A percentile compares a stretch with the other conserved stretches of the same genome.
Conservation (phyloP, 2,113 vertebrate species). For the Cololabis saira region DNA sequence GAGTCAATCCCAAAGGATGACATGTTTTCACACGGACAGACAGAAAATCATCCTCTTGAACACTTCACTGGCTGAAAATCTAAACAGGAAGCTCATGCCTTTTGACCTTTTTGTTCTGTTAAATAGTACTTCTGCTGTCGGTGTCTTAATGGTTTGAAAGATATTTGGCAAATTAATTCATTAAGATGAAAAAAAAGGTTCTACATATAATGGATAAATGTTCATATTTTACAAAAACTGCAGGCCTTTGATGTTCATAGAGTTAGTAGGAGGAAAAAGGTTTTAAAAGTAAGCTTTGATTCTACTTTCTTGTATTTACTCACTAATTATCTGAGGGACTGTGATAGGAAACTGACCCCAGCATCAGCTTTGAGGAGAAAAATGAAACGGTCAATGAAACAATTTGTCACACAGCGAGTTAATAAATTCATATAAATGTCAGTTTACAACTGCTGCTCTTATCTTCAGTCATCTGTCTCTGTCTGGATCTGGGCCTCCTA, state of each 20-base stretch:
- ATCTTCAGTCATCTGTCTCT: constrained; percentile 8
- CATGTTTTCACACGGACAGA: background rate
- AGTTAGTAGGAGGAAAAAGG: background rate
- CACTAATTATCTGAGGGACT: background rate
- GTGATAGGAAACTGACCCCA: background rate
- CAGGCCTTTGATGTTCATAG: background rate
- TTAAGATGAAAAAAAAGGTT: background rate
- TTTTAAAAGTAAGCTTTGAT: background rate
- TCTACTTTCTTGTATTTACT: background rate
- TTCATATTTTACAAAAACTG: background rate
- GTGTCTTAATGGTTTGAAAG: background rate
- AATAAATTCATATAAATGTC: constrained; percentile 23
- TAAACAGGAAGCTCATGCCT: constrained; percentile 14
- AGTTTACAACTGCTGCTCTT: constrained; percentile 9
- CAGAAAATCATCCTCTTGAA: background rate
- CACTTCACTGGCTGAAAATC: constrained; percentile 7
- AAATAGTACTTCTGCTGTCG: constrained; percentile 5
- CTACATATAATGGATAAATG: background rate
- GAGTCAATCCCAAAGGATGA: constrained; percentile 10
- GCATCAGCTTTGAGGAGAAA: constrained; percentile 10
- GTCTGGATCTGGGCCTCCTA: constrained; percentile 31
- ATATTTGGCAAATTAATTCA: background rate
- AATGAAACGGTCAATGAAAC: background rate
- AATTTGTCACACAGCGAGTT: background rate
- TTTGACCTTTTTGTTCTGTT: constrained; percentile 16